Evolutionary conservation across 2,797 vertebrate species (phyloP).

Genomic region (Siniperca scherzeri): DNA sequence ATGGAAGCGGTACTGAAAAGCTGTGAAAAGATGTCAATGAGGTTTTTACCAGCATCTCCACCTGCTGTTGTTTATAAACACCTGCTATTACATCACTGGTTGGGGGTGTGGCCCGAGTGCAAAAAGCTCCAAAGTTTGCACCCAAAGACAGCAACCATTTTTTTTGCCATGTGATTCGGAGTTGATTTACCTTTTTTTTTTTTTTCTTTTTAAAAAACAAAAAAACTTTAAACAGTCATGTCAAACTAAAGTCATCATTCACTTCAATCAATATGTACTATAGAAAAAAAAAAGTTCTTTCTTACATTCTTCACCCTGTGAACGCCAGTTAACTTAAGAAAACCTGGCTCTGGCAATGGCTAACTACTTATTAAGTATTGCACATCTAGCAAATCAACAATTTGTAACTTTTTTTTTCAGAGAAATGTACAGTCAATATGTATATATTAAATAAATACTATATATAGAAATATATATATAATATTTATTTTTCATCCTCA

Average conservation of each 20-base stretch:
- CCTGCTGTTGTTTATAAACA: not conserved
- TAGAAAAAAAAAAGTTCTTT: conserved; percentile 57
- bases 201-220: conserved; percentile 16
- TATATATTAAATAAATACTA: conserved; percentile 85
- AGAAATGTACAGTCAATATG: conserved; percentile 86
- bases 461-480: conserved; percentile 83
- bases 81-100: conserved; percentile 30
- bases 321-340: conserved; percentile 62
- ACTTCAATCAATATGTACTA: conserved; percentile 54
- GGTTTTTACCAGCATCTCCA: not conserved
- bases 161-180: not conserved
- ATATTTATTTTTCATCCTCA: conserved; percentile 79
- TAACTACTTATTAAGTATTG: conserved; percentile 84
- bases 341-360: conserved; percentile 74
- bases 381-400: conserved; percentile 87
- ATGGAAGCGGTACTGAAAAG: not conserved
- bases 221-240: conserved; percentile 73
- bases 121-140: not conserved
- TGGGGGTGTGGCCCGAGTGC: conserved; percentile 15
- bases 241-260: conserved; percentile 62
- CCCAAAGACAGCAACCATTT: conserved; percentile 12
- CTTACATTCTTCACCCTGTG: conserved; percentile 74
- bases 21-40: too few species aligned
- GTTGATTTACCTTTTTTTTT: not conserved
- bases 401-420: conserved; percentile 71